Base-by-base conservation (phyloP, 2,797 vertebrate species). In the Rhadinocentrus ornatus region DNA sequence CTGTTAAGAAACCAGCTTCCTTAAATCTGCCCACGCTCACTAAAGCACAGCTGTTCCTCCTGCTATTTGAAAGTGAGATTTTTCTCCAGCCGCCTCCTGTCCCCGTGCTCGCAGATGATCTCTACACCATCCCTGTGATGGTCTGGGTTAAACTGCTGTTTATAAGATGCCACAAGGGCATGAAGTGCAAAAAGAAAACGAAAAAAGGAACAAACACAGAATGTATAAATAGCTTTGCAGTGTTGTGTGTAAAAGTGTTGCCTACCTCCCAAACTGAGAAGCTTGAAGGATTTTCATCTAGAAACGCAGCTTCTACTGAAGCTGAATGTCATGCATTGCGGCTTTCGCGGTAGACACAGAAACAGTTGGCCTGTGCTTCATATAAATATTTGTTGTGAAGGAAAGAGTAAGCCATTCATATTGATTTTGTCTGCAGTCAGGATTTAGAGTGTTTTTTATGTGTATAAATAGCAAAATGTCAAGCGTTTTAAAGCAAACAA, bases 211-310 rank as follows among this genome's bases (percentile, higher is more conserved):
- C n/a, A n/a, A n/a, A n/a, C n/a, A 72, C 34, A 61, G 27, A 80
- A 81, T 80, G 73, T 84, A 73, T 18, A 80, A 72, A 57, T 34
- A 60, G 63, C 67, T 73, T 71, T n/a, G 55, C 58, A 66, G 61
- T 64, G 74, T 11, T 63, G 34, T 82, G 22, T 72, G 63, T 80
- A 27, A 63, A 62, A 61, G 46, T 80, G 35, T 63, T 22, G 32
- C 58, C 80, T 82, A 77, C 83, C 78, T 87, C 80, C 31, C 32
- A 41, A 54, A 26, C 67, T 71, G 54, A 75, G 55, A 86, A 71
- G 71, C 65, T 82, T 72, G 29, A 69, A 29, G 3, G 63, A 66
- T 62, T 55, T 62, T 72, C 48, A 29, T 69, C 3, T 44, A 35
- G 53, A 63, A 64, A 31, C 18, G 24, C 34, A 59, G 52, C 22